A percentile compares a stretch with the other conserved stretches of the same genome.
phyloP scores from a whole-genome alignment of 2,888 invertebrate species.

The Zygaena filipendulae region DNA sequence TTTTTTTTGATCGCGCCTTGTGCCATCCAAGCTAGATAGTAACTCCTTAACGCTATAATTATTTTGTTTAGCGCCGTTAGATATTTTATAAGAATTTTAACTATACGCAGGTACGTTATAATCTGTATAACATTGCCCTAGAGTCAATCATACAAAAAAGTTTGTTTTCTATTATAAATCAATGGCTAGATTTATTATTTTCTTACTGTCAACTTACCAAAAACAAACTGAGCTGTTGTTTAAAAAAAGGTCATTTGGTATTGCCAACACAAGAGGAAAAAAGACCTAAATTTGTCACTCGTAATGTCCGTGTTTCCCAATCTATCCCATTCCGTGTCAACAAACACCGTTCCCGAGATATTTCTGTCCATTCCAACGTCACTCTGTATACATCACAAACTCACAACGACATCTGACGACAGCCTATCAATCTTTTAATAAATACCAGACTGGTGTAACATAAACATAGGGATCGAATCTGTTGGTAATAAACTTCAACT shows the following conservation, averaged over 20 bases:
- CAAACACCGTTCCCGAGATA: conserved; percentile 49
- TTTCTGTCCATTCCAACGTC: conserved; percentile 41
- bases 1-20: too few species aligned
- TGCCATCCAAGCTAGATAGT: too few species aligned
- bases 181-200: too few species aligned
- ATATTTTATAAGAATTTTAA: too few species aligned
- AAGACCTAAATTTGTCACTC: conserved; percentile 43
- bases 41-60: too few species aligned
- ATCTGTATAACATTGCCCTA: too few species aligned
- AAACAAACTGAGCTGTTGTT: too few species aligned
- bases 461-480: conserved; percentile 11
- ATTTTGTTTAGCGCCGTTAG: too few species aligned
- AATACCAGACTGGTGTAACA: conserved; percentile 39
- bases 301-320: conserved; percentile 34
- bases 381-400: conserved; percentile 43
- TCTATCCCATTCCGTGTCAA: conserved; percentile 40
- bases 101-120: too few species aligned
- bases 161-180: too few species aligned
- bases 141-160: too few species aligned
- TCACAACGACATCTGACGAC: conserved; percentile 57
- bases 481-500: conserved; percentile 13
- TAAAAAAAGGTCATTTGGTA: conserved; percentile 12
- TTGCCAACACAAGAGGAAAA: conserved; percentile 25
- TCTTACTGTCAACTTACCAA: too few species aligned
- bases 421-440: conserved; percentile 60